These are phyloP conservation scores for Mesoligia furuncula DNA, from an alignment of 2,888 invertebrate species.

Conservation along the genomic window DNA sequence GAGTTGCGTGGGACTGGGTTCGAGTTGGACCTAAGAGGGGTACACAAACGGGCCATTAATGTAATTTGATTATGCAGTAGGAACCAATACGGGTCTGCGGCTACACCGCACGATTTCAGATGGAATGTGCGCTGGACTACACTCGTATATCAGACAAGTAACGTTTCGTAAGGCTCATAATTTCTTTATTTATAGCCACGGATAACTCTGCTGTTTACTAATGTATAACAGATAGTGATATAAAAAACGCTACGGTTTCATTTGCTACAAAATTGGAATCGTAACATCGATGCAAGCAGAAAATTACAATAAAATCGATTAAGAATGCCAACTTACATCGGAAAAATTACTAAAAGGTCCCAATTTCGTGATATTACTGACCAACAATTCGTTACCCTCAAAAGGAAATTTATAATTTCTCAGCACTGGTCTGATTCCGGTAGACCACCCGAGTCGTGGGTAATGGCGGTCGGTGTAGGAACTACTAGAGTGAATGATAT, in stretches of 20 bases:
- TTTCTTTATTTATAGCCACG: conserved; percentile 64
- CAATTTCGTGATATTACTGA: conserved; percentile 19
- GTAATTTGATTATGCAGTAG: conserved; percentile 68
- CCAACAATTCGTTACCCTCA: conserved; percentile 47
- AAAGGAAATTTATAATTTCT: conserved; percentile 70
- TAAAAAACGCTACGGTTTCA: conserved; percentile 21
- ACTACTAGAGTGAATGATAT: conserved; percentile 65
- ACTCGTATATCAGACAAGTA: conserved; percentile 48
- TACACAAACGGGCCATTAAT: conserved; percentile 62
- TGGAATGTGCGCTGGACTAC: conserved; percentile 60
- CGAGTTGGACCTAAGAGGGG: conserved; percentile 47
- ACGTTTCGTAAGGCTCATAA: conserved; percentile 61
- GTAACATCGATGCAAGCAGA: background rate
- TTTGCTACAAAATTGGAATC: conserved; percentile 1
- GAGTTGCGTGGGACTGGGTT: conserved; percentile 46
- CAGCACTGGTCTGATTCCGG: conserved; percentile 64
- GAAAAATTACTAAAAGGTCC: background rate
- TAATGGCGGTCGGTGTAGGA: conserved; percentile 71
- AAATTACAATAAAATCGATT: background rate
- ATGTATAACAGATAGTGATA: conserved; percentile 24
- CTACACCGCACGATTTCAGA: conserved; percentile 64
- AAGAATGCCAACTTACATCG: background rate
- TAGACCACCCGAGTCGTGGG: conserved; percentile 78
- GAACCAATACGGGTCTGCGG: conserved; percentile 69
- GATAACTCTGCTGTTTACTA: conserved; percentile 39